These are phyloP conservation scores for Stegana nigrithorax DNA, from an alignment of 2,888 invertebrate genomes.

Conservation along the genomic window DNA sequence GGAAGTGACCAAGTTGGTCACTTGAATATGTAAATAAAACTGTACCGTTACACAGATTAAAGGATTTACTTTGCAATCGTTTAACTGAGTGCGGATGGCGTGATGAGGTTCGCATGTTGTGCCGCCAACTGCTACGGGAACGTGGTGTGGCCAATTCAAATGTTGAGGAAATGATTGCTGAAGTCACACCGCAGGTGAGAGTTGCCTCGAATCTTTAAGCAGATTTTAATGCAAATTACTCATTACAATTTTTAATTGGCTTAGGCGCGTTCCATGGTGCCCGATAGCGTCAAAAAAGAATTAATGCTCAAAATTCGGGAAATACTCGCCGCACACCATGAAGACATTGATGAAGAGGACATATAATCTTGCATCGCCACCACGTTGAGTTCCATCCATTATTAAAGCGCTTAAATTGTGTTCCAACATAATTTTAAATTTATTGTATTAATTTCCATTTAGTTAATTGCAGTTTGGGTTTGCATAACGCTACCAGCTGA, in stretches of 20 bases:
- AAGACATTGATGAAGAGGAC: not conserved
- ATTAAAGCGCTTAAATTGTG: no score
- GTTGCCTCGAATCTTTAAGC: no score
- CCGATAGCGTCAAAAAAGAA: conserved; percentile 91
- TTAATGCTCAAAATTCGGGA: conserved; percentile 87
- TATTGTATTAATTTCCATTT: no score
- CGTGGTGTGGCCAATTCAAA: conserved; percentile 72
- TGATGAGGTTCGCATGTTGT: conserved; percentile 87
- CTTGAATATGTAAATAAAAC: no score
- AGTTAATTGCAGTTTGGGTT: no score
- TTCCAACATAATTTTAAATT: no score
- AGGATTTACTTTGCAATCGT: conserved; percentile 80
- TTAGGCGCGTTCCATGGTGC: conserved; percentile 84
- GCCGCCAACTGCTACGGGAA: conserved; percentile 86
- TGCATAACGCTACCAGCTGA: no score
- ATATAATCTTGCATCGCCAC: no score
- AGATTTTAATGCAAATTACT: not conserved
- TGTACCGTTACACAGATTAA: no score
- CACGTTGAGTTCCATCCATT: no score
- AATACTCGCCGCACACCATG: conserved; percentile 72
- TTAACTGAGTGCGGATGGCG: conserved; percentile 94
- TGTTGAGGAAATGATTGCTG: conserved; percentile 83
- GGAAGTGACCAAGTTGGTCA: not conserved
- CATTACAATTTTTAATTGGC: no score
- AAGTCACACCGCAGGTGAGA: conserved; percentile 80